Base-by-base conservation (phyloP, 2,888 invertebrate genomes). In the Empis livida region DNA sequence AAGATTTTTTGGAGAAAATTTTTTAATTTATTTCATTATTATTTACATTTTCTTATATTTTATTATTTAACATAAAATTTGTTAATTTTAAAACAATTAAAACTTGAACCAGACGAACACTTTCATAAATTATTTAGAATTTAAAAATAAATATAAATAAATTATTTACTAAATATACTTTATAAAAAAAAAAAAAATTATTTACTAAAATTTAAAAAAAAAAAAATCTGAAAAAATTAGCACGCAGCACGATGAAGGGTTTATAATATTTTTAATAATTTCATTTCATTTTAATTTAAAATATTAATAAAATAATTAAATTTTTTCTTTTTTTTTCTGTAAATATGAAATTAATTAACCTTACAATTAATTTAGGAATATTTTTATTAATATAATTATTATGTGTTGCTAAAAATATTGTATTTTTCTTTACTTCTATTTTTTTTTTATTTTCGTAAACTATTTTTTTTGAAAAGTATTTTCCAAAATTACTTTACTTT, bases 51-150 rank as follows among this genome's bases (percentile, higher is more conserved):
- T 5, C 3, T 20, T 5, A 20, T 27, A 27, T 6, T 41, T 48
- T 43, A 30, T 43, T 47, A 39, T 51, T 47, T 39, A 51, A 51
- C 46, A 53, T 56, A 54, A 39, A 20, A 20, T 20, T 20, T 20
- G 20, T 27, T 27, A 27, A 8, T 6, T 27, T 35, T 35, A n/a
- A 35, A 23, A 41, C 41, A 49, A 57, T 52, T 57, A 58, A 61
- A 68, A 64, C 62, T 67, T 65, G 67, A 68, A 67, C 67, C 67
- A 61, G 68, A 65, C 67, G 68, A 67, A 67, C 67, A 68, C 67
- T 64, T 63, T 56, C 57, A 56, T 59, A 56, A 55, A 50, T 54
- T 58, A 56, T 56, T 51, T 53, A 51, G 46, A 50, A 30, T 37
- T 44, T 53, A 51, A 53, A 44, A 20, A 49, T 44, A 43, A 30